Evolutionary conservation across 1,140 invertebrate genomes (phyloP).

Genomic region (Streblospio benedicti): DNA sequence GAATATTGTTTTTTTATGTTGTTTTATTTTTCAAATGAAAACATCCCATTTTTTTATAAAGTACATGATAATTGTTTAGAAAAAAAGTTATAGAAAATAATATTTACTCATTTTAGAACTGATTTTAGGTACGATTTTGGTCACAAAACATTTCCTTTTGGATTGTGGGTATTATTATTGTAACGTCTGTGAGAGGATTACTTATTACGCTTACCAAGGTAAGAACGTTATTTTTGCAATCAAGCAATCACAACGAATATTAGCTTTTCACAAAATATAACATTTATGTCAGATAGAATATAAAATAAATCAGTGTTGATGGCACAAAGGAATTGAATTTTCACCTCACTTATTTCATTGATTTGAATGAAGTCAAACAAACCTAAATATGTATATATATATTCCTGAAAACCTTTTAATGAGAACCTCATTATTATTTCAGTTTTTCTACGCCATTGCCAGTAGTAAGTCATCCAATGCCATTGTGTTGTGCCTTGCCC

Average conservation of each 20-base stretch:
- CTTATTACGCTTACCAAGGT: slow-evolving; percentile 96
- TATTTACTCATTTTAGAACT: slow-evolving; percentile 2
- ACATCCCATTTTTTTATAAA: no score
- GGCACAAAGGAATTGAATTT: no score
- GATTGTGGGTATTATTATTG: slow-evolving; percentile 92
- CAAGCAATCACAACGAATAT: no score
- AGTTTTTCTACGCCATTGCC: slow-evolving; percentile 99
- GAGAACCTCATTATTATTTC: slow-evolving; percentile 41
- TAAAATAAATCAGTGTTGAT: no score
- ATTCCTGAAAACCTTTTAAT: background rate
- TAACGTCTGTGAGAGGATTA: slow-evolving; percentile 93
- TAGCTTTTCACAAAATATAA: no score
- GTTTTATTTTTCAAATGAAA: background rate
- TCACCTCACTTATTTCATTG: no score
- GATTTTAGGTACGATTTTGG: slow-evolving; percentile 71
- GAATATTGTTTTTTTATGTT: background rate
- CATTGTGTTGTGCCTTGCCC: slow-evolving; percentile 90
- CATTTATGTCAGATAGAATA: no score
- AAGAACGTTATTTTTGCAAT: no score
- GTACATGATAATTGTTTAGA: background rate
- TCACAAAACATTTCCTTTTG: slow-evolving; percentile 97
- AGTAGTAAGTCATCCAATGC: slow-evolving; percentile 98
- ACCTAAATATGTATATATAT: no score
- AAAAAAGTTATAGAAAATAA: background rate
- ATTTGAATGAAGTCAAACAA: no score